Evolutionary conservation across 2,113 vertebrate species (phyloP), one percentile per base, ranked within the genome.

Genomic region (Brachyistius frenatus): DNA sequence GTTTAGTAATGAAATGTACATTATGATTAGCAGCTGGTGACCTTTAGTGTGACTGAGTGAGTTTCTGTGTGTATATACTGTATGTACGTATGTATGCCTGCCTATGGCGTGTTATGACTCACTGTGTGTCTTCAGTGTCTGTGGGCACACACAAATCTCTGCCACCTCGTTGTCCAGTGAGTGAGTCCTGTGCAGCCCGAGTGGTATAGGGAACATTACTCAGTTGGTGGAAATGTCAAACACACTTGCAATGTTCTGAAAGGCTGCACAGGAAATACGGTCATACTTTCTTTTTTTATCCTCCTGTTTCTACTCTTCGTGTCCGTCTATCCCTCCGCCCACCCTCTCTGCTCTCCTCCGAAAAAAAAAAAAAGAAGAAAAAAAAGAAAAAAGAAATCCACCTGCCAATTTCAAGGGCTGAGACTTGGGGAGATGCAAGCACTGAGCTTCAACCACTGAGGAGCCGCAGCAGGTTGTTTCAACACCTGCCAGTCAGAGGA

Each of bases 401-500:
- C 54, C 47, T 63, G 77, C 39, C 78, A 68, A 3, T 63, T 65
- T 76, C 63, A 56, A 32, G 10, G 23, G 35, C 49, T 67, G 67
- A 72, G 32, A 68, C 30, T 30, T 56, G n/a, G 64, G 33, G 56
- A 68, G 58, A 61, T 58, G 46, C 41, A 3, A 60, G 73, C 62
- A 60, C 85, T 62, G 70, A 62, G 76, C 83, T 63, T 78, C 69
- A 54, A 82, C 53, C 80, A 74, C 75, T 63, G 72, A 73, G 70
- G 49, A 44, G 63, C 58, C 56, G 1, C 84, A 83, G 78, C 76
- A 76, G 81, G 86, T 72, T 44, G 46, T 50, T 69, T 58, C 37
- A 52, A 52, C 70, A 87, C 58, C 88, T 90, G 87, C 81, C 86
- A 88, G 70, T 90, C 89, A 87, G 52, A 39, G 50, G 62, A 7